These are phyloP conservation scores for Lasiurus cinereus DNA, from an alignment of 2,113 vertebrate genomes.

Conservation along the genomic window DNA sequence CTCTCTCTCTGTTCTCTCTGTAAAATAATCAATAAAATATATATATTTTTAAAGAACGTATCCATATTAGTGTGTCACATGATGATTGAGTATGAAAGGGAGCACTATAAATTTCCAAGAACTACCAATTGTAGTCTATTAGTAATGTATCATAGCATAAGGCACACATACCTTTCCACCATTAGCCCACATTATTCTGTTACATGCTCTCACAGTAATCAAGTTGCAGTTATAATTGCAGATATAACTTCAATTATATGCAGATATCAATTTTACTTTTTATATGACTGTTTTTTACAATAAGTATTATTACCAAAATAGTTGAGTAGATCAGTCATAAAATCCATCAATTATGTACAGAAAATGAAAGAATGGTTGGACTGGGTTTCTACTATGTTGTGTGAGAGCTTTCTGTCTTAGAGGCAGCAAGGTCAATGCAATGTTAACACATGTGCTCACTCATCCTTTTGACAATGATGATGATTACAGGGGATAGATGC, in stretches of 20 bases:
- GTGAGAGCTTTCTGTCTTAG: background rate
- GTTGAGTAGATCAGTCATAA: background rate
- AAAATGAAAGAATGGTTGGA: background rate
- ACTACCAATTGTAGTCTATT: background rate
- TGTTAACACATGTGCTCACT: background rate
- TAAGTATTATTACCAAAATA: background rate
- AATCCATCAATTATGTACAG: background rate
- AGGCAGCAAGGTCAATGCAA: background rate
- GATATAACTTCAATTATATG: no score
- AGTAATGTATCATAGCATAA: background rate
- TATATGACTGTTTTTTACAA: background rate
- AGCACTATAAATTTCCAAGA: background rate
- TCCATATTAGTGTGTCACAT: background rate
- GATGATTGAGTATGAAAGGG: background rate
- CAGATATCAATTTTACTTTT: background rate
- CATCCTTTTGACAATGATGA: background rate
- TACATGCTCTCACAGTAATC: background rate
- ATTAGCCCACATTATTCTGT: background rate
- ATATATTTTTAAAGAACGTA: background rate
- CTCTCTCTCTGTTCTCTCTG: no score
- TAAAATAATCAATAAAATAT: no score
- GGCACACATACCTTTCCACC: background rate
- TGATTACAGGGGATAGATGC: background rate
- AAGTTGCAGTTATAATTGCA: slow-evolving; percentile 11
- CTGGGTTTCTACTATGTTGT: background rate